Base-by-base conservation (phyloP, 1,140 invertebrate species). In the Oreohelix idahoensis region DNA sequence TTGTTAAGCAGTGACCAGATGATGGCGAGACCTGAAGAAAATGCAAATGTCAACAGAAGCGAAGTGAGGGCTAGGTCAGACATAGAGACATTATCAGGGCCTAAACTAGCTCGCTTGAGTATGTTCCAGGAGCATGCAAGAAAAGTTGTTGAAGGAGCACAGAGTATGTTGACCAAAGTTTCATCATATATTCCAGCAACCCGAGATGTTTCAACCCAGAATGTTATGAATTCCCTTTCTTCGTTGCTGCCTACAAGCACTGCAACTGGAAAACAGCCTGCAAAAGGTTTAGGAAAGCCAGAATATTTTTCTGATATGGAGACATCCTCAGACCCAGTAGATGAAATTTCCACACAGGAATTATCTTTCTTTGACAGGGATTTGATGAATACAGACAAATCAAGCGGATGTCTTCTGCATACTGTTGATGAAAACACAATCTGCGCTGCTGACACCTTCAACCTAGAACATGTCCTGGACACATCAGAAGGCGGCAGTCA, bases 171-270 rank as follows among this genome's bases (percentile, higher is more conserved):
- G 4, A 74, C 2, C 45, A 71, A 39, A 36, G 20, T 81, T 11
- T 70, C 79, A 5, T 82, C 80, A 17, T 82, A 45, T 71, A 82
- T 82, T 0, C 80, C 80, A 36, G 13, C 70, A 36, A 26, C 36
- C 29, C 8, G n/a, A 45, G 75, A 49, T 53, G 32, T 36, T 20
- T 51, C 75, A 35, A 36, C 49, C 32, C 32, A 63, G 17, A n/a
- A n/a, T 66, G 29, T 39, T 5, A 23, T 66, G 17, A 74, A n/a
- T 45, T 45, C 36, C 38, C 36, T 45, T 5, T 39, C 71, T 26
- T 74, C 71, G 13, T 17, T 45, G 23, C 71, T 74, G 38, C 71
- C 71, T 8, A 10, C 29, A 2, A 10, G n/a, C 17, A 15, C n/a
- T 32, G 63, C 53, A 23, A 23, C 63, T 15, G 11, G 1, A 32